Conservation (phyloP, 1,140 invertebrate species). For the Drosophila nasuta region DNA sequence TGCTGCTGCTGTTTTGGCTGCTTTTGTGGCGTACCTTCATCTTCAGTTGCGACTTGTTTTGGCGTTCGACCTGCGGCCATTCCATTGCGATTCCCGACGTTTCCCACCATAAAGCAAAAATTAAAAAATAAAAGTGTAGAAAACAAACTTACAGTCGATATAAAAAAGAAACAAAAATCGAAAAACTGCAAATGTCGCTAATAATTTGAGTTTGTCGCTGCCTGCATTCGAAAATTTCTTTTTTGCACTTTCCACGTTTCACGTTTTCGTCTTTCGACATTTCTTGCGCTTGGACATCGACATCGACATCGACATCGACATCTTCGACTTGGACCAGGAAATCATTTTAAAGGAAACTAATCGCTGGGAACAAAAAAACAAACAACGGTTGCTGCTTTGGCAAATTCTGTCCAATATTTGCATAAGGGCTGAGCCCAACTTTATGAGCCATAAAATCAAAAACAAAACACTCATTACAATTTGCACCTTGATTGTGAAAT, state of each 20-base stretch:
- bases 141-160: slow-evolving; percentile 21
- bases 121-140: slow-evolving; percentile 33
- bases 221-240: slow-evolving; percentile 62
- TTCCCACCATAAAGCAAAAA: slow-evolving; percentile 79
- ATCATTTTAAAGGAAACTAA: slow-evolving; percentile 36
- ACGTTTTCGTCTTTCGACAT: slow-evolving; percentile 43
- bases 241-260: slow-evolving; percentile 66
- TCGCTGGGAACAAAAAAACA: neutral
- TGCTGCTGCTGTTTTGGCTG: no score
- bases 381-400: neutral
- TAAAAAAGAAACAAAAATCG: slow-evolving; percentile 37
- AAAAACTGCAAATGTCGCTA: slow-evolving; percentile 74
- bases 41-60: slow-evolving; percentile 66
- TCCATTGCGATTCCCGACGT: slow-evolving; percentile 20
- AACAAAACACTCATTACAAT: slow-evolving; percentile 31
- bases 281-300: slow-evolving; percentile 29
- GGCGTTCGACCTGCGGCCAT: slow-evolving; percentile 45
- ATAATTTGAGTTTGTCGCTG: slow-evolving; percentile 58
- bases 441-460: slow-evolving; percentile 10
- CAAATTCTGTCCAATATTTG: slow-evolving; percentile 1
- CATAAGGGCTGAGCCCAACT: slow-evolving; percentile 11
- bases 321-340: slow-evolving; percentile 63
- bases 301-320: slow-evolving; percentile 32
- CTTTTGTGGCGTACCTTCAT: slow-evolving; percentile 53
- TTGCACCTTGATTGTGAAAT: slow-evolving; percentile 66